Conservation (phyloP, 2,113 vertebrate genomes). For the Oreotrochilus melanogaster region DNA sequence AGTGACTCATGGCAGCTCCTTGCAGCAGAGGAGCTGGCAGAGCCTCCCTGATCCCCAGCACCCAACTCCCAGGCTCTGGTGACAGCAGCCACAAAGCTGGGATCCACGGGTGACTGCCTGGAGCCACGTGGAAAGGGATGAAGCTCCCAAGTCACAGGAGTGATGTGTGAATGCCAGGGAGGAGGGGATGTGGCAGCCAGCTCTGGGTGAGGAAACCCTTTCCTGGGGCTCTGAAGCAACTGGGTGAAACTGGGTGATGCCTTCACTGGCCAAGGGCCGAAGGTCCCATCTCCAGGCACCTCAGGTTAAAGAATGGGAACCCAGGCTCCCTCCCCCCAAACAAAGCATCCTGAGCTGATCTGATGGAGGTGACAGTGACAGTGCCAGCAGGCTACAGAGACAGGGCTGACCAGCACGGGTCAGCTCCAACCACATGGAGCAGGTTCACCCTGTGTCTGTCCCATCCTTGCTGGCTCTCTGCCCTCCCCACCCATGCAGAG, state of each 20-base stretch:
- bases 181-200: background rate
- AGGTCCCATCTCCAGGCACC: background rate
- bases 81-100: background rate
- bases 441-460: fast-evolving
- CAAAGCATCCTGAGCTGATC: background rate
- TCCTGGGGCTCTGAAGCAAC: background rate
- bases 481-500: background rate
- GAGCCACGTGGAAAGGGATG: background rate
- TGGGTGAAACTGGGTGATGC: fast-evolving
- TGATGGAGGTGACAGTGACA: background rate
- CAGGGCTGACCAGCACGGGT: background rate
- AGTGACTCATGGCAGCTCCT: background rate
- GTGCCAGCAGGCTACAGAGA: background rate
- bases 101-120: fast-evolving
- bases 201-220: background rate
- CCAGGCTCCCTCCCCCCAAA: background rate
- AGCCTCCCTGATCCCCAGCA: background rate
- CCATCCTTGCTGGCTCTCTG: background rate
- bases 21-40: background rate
- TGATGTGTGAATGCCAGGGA: background rate
- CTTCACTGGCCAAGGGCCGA: background rate
- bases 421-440: fast-evolving
- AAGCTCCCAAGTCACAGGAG: background rate
- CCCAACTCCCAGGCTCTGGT: too few species aligned
- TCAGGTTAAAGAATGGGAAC: background rate